Base-by-base conservation (phyloP, 2,888 invertebrate species). In the Tipula confusa region DNA sequence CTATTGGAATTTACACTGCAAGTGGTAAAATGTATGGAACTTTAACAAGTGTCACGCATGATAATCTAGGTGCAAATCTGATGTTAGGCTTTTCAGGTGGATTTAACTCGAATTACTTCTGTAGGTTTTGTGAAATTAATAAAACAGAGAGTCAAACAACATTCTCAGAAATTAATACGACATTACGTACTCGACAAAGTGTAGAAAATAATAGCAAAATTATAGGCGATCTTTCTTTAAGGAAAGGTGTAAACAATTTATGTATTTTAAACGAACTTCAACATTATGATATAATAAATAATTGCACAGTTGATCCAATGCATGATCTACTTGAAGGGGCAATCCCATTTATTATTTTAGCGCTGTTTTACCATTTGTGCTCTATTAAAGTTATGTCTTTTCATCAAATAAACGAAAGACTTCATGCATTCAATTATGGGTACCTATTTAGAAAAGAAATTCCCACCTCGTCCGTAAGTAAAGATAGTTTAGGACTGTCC, bases 241-340 rank as follows among this genome's bases (percentile, higher is more conserved):
- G 4, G 9, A 79, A 13, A 13, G 4, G 79, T 11, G 79, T 79
- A 7, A 79, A 79, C 24, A 11, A 1, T 28, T 29, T 79, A 28
- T 79, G 28, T n/a, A 1, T 79, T 9, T 28, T 79, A 11, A 79
- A 79, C 11, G 84, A 84, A 24, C 29, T 84, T 24, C n/a, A 83
- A 11, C 83, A 79, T 33, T 85, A 28, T 33, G 79, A 83, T 81
- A 79, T 82, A 3, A 38, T 84, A n/a, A 48, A 83, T 31, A 84
- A 84, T 29, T n/a, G 82, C 15, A 84, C 84, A 1, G 84, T 84
- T 38, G 85, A 85, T 80, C 79, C 83, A 7, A 85, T 84, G 85
- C 84, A 85, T 18, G 84, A 85, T 83, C 24, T 84, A 1, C 38
- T 84, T 7, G 85, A 85, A 84, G 85, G 85, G 1, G 38, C 83